Base-by-base conservation (phyloP, 2,888 invertebrate species). In the Lycocerus yunnanus region DNA sequence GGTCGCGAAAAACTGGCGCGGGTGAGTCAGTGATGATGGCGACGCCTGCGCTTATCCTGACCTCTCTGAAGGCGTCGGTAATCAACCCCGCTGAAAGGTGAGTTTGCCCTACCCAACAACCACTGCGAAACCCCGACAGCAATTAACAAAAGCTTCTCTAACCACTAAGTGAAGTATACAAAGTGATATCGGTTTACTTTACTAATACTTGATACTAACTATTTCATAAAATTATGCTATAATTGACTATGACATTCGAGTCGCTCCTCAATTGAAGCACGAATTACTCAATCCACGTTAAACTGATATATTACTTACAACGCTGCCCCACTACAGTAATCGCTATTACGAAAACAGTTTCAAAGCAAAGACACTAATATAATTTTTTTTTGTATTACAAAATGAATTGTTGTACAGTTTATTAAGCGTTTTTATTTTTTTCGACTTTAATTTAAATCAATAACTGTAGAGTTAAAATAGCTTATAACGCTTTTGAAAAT, bases 61-160 rank as follows among this genome's bases (percentile, higher is more conserved):
- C 58, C 69, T 67, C 72, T 66, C 63, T 67, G 24, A 43, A 75
- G 72, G 77, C 75, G 67, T 72, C 72, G 77, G 76, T 78, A 77
- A 77, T 77, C 78, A 77, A 77, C 79, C 77, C 76, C 78, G 77
- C 76, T 78, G 78, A 79, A 79, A 79, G 77, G 78, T 78, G 77
- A 74, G 76, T 77, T 76, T 71, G 73, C 78, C 72, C 77, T 76
- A 75, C 74, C 77, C 69, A 65, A 18, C 71, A 72, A 77, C 74
- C 76, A 75, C 78, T 75, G 68, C 72, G 73, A 77, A 74, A 78
- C 78, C 79, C 77, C 78, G 77, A 79, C 78, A 79, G 78, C 79
- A 79, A 79, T 79, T 79, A 79, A 78, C 79, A 78, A 79, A 79
- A 79, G 79, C 79, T 77, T 77, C 78, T 76, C 78, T 79, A 79